Conservation (phyloP, 2,888 invertebrate species). For the Ochropacha duplaris region DNA sequence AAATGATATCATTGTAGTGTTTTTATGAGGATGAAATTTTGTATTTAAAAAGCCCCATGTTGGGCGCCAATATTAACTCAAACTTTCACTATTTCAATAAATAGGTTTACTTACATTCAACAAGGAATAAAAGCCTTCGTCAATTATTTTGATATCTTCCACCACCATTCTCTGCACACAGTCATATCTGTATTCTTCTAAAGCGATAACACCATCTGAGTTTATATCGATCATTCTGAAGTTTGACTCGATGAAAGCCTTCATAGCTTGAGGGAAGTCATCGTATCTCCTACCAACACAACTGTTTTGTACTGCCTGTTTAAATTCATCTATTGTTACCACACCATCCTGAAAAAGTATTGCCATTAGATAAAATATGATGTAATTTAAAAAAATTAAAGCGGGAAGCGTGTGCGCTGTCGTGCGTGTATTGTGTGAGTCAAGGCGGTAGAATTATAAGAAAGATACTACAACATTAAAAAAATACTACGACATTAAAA, state of each 20-base stretch:
- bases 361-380: conserved; percentile 16
- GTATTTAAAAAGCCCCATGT: not conserved
- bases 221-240: conserved; percentile 92
- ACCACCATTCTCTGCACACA: conserved; percentile 91
- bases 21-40: too few species aligned
- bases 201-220: conserved; percentile 89
- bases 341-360: conserved; percentile 87
- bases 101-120: conserved; percentile 90
- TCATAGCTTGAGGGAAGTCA: conserved; percentile 93
- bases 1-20: too few species aligned
- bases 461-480: not conserved
- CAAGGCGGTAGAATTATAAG: not conserved
- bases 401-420: conserved; percentile 54
- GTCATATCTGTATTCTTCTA: conserved; percentile 92
- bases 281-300: conserved; percentile 90
- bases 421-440: conserved; percentile 36
- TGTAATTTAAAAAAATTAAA: conserved; percentile 24
- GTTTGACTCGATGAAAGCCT: conserved; percentile 92
- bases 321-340: conserved; percentile 92
- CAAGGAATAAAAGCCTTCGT: conserved; percentile 89
- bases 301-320: conserved; percentile 89
- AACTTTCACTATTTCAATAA: too few species aligned
- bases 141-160: conserved; percentile 88
- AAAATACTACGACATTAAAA: too few species aligned
- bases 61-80: too few species aligned